Evolutionary conservation across 1,140 invertebrate genomes (phyloP).

Genomic region (Lanistes nyassanus): DNA sequence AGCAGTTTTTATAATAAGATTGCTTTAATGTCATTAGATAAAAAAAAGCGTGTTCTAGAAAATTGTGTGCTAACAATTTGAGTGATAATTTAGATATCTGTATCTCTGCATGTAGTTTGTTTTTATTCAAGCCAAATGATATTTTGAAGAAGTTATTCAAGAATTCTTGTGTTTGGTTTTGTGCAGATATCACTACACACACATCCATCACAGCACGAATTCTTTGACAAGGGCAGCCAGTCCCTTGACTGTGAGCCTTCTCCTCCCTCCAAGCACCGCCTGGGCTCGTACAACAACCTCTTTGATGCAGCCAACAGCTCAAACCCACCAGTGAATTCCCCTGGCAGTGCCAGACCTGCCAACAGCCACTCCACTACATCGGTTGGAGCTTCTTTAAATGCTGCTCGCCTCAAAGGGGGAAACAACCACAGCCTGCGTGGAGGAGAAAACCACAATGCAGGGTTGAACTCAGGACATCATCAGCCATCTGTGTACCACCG

Average conservation of each 20-base stretch:
- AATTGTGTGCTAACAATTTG: no score
- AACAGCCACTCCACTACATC: conserved; percentile 29
- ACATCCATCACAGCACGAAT: conserved; percentile 40
- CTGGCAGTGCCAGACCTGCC: background rate
- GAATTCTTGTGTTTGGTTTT: conserved; percentile 31
- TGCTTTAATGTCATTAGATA: background rate
- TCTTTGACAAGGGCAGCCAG: conserved; percentile 70
- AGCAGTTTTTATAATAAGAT: no score
- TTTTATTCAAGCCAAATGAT: background rate
- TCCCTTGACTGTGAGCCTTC: conserved; percentile 87
- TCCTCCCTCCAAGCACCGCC: conserved; percentile 74
- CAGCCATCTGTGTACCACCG: conserved; percentile 9
- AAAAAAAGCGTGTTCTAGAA: no score
- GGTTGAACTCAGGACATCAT: no score
- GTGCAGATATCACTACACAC: conserved; percentile 41
- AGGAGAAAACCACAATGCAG: conserved; percentile 1
- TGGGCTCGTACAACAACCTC: conserved; percentile 91
- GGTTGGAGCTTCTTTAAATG: conserved; percentile 41
- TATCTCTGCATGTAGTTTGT: no score
- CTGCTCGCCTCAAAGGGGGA: conserved; percentile 27
- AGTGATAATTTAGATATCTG: no score
- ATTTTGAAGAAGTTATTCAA: background rate
- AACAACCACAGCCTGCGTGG: conserved; percentile 28
- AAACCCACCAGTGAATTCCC: background rate
- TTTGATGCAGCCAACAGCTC: conserved; percentile 72